A percentile compares a stretch with the other conserved stretches of the same genome.
Conservation (phyloP, 2,113 vertebrate genomes). For the Copsychus sechellarum region DNA sequence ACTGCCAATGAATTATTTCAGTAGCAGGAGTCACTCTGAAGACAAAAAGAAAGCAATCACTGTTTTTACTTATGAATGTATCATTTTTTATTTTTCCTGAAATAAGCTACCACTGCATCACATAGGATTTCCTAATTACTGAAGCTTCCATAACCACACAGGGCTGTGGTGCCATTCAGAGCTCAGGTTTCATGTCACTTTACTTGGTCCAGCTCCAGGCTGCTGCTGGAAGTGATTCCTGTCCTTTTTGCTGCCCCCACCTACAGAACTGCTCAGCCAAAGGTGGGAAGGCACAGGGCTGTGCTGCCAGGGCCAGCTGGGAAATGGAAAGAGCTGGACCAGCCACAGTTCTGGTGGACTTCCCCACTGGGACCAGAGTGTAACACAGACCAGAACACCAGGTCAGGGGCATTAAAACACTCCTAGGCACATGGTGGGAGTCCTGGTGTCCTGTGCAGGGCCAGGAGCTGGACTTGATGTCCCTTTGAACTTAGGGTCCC, state of each 20-base stretch:
- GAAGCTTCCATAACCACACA: neutral
- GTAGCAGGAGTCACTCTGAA: neutral
- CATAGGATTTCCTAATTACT: neutral
- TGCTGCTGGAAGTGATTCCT: neutral
- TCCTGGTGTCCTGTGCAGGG: neutral
- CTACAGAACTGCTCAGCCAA: neutral
- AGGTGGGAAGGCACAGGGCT: neutral
- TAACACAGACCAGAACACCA: neutral
- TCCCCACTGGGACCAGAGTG: neutral
- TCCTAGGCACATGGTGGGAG: neutral
- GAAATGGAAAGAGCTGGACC: neutral
- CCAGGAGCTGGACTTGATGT: neutral
- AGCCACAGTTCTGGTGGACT: neutral
- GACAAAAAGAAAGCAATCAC: neutral
- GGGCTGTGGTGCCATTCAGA: neutral
- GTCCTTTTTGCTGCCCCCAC: neutral
- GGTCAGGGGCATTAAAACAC: neutral
- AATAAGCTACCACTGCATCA: neutral
- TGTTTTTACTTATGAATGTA: accelerated
- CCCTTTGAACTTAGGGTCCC: neutral
- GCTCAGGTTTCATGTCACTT: neutral
- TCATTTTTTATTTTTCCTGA: neutral
- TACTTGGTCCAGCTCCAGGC: neutral
- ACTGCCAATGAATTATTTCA: neutral
- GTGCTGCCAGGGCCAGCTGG: neutral